These are phyloP conservation scores for Melanotaenia maccullochi DNA, from an alignment of 2,797 vertebrate genomes.

Conservation along the genomic window DNA sequence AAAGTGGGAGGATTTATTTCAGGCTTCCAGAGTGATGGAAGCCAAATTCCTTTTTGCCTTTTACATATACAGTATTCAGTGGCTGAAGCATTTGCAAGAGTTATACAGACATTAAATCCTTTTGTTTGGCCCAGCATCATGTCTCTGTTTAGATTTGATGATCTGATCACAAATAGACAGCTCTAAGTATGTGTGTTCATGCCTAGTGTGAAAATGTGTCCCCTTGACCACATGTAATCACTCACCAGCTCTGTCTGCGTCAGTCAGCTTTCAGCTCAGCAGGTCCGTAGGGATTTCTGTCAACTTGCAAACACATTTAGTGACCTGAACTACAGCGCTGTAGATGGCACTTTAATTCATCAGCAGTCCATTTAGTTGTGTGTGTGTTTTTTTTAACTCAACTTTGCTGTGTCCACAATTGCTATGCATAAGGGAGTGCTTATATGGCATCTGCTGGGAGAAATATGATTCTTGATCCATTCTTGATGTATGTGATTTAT, in stretches of 20 bases:
- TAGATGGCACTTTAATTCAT: neutral
- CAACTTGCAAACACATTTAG: neutral
- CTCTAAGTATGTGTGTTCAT: neutral
- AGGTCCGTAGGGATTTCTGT: neutral
- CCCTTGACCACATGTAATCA: neutral
- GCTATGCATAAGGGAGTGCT: neutral
- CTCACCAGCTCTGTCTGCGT: neutral
- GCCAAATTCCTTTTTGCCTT: constrained; percentile 25
- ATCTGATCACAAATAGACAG: neutral
- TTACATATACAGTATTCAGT: neutral
- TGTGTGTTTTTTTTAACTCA: neutral
- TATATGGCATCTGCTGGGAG: neutral
- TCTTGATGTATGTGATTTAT: neutral
- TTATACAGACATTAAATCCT: neutral
- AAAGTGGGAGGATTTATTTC: constrained; percentile 44
- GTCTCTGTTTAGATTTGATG: neutral
- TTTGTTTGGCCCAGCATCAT: neutral
- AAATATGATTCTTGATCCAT: neutral
- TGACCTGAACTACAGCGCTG: neutral
- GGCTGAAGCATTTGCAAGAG: constrained; percentile 8
- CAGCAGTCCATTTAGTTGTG: neutral
- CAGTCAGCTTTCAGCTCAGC: neutral
- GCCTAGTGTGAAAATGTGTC: neutral
- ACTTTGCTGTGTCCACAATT: neutral
- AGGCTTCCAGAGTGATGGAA: constrained; percentile 28